A percentile compares a stretch with the other conserved stretches of the same genome.
These are phyloP conservation scores for Drosophila quadrilineata DNA, from an alignment of 1,140 invertebrate genomes.

Conservation along the genomic window DNA sequence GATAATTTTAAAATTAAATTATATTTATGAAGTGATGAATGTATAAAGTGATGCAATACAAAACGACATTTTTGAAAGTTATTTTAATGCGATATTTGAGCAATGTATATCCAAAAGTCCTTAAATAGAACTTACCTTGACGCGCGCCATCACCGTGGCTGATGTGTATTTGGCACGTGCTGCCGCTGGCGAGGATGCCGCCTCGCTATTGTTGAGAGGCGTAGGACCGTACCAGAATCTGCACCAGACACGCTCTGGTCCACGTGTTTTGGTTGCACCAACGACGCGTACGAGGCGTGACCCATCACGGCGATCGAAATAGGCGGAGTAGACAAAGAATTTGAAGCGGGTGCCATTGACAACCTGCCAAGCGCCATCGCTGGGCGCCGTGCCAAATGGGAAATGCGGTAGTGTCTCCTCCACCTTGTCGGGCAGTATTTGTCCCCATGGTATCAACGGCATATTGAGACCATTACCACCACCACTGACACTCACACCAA, in stretches of 20 bases:
- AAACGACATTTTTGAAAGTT: too few relatives aligned
- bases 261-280: slow-evolving; percentile 92
- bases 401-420: slow-evolving; percentile 82
- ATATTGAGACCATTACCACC: slow-evolving; percentile 43
- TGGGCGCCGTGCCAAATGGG: slow-evolving; percentile 81
- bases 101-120: too few relatives aligned
- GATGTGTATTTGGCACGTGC: slow-evolving; percentile 82
- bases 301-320: slow-evolving; percentile 89
- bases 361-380: slow-evolving; percentile 83
- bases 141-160: slow-evolving; percentile 87
- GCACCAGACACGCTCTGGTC: slow-evolving; percentile 92
- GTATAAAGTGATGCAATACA: too few relatives aligned
- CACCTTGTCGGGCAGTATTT: slow-evolving; percentile 69
- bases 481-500: slow-evolving; percentile 34
- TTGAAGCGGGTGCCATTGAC: slow-evolving; percentile 88
- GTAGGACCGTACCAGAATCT: slow-evolving; percentile 88
- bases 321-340: slow-evolving; percentile 96
- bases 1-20: neutral
- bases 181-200: neutral
- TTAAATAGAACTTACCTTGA: slow-evolving; percentile 84
- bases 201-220: slow-evolving; percentile 50
- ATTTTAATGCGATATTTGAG: too few relatives aligned
- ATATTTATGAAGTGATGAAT: neutral
- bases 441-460: slow-evolving; percentile 77
- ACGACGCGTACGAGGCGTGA: slow-evolving; percentile 89